Evolutionary conservation across 2,888 invertebrate genomes (phyloP), one percentile per base, ranked within the genome.

Genomic region (Scaptomyza cyrtandrae): DNA sequence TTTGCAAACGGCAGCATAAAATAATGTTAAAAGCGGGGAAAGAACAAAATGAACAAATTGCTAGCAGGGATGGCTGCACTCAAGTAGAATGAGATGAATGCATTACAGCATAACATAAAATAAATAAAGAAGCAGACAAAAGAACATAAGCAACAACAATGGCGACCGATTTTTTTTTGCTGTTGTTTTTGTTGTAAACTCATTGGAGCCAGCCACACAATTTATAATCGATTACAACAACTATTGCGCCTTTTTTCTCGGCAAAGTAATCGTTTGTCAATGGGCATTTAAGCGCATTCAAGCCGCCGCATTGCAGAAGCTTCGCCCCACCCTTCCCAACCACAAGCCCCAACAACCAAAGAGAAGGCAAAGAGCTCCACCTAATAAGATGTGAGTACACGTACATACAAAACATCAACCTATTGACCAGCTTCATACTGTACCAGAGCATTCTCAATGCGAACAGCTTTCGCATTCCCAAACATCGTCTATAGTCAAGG

Each of bases 181-280:
- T 58, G 33, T 46, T 63, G 14, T 50, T 48, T 10, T 49, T 69
- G 19, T 50, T 50, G 53, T 31, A 27, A 33, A 7, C 16, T 45
- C 41, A 54, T 44, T 63, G 49, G 39, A 68, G 24, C 37, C 46
- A 63, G 59, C 49, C 41, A 59, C 33, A 55, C 65, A 39, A 49
- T 55, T 74, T 54, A 41, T 67, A 75, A 71, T 68, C 71, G 63
- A 75, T 68, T 65, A 53, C 59, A 44, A 29, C 53, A 44, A 39
- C 37, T 49, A 62, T 44, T 66, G 46, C 24, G 58, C 56, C 46
- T 52, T 52, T 19, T 59, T 33, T 27, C 27, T 52, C 19, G 35
- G 46, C 43, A 45, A 64, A 65, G 74, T 70, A 61, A 62, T 74
- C 58, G 57, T 61, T 74, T 74, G 71, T 74, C 50, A 53, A 62